Evolutionary conservation across 1,140 invertebrate species (phyloP).

Genomic region (Bombus soroeensis): DNA sequence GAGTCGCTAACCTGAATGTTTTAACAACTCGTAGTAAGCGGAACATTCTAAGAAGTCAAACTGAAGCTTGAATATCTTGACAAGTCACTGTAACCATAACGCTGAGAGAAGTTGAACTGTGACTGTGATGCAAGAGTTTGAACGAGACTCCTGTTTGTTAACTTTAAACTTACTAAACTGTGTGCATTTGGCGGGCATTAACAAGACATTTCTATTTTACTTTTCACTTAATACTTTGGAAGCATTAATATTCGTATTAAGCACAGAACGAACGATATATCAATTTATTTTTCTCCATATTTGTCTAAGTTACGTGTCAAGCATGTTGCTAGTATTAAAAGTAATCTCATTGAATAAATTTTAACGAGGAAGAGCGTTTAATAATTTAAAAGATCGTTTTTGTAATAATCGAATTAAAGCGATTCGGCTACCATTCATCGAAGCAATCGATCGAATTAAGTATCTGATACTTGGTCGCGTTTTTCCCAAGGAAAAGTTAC

Average conservation of each 20-base stretch:
- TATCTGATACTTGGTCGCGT: background rate
- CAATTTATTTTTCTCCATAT: background rate
- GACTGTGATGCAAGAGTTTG: conserved; percentile 21
- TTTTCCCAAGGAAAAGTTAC: background rate
- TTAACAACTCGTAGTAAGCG: conserved; percentile 22
- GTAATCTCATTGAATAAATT: background rate
- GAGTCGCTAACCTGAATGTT: conserved; percentile 22
- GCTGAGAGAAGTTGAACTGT: background rate
- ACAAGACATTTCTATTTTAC: conserved; percentile 8
- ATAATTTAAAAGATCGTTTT: background rate
- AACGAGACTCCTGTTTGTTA: conserved; percentile 16
- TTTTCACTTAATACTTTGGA: background rate
- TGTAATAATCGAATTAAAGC: background rate
- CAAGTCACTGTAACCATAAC: conserved; percentile 24
- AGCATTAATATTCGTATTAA: background rate
- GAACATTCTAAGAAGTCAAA: conserved; percentile 26
- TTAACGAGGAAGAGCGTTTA: background rate
- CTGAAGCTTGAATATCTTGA: conserved; percentile 18
- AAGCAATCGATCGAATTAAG: background rate
- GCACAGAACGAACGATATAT: background rate
- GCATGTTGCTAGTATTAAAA: background rate
- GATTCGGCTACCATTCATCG: too few species aligned
- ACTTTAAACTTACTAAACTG: conserved; percentile 27
- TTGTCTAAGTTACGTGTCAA: too few species aligned
- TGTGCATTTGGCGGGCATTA: conserved; percentile 18